A percentile compares a stretch with the other conserved stretches of the same genome.
phyloP scores from a whole-genome alignment of 2,113 vertebrate genomes.

The Pristiophorus japonicus region DNA sequence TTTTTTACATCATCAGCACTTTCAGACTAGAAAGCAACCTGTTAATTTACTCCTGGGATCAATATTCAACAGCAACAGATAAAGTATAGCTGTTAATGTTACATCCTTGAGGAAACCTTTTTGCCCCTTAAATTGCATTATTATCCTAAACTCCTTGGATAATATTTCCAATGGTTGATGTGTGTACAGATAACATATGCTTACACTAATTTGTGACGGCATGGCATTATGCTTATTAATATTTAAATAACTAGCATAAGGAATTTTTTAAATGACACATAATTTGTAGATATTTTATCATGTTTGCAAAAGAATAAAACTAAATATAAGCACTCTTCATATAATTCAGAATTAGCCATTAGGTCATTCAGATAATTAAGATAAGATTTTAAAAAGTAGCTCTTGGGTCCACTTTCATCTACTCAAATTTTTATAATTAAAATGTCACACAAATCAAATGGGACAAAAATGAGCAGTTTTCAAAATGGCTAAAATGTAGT shows the following conservation, averaged over 20 bases:
- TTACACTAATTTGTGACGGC: not conserved
- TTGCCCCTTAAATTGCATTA: not conserved
- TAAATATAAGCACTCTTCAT: not conserved
- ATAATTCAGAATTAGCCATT: not conserved
- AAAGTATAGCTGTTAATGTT: not conserved
- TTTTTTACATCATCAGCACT: not conserved
- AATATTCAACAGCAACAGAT: not conserved
- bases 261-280: not conserved
- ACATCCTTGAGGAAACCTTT: not conserved
- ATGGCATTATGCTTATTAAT: not conserved
- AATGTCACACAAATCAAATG: not conserved
- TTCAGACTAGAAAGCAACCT: not conserved
- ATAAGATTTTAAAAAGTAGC: not conserved
- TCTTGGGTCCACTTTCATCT: not conserved
- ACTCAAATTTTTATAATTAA: not conserved
- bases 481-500: not conserved
- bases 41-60: not conserved
- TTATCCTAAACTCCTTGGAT: constrained; percentile 1
- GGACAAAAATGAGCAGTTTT: not conserved
- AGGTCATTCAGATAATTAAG: not conserved
- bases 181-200: not conserved
- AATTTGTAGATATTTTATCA: not conserved
- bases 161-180: not conserved
- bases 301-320: not conserved
- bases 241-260: not conserved